Base-by-base conservation (phyloP, 1,140 invertebrate species). In the Physella acuta region DNA sequence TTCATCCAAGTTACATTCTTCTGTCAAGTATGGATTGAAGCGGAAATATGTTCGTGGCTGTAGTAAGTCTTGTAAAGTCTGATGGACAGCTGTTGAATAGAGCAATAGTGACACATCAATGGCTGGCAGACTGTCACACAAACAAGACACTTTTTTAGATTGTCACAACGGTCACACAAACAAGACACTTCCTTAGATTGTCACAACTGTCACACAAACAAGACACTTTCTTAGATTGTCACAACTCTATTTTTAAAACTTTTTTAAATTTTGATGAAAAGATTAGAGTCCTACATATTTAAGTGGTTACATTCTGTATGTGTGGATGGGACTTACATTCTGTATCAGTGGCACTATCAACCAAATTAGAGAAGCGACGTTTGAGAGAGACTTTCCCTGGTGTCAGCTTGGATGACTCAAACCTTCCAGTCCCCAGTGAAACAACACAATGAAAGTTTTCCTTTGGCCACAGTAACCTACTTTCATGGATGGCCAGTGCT, bases 321-420 rank as follows among this genome's bases (percentile, higher is more conserved):
- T 61, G 34, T 44, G 16, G 67, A 36, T 26, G 14, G 24, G 24
- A 59, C 67, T 75, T 86, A 92, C 91, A 90, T 89, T 94, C 92
- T 28, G 92, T 94, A 81, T 94, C 93, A 39, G 94, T 95, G 4
- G 94, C 94, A 82, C 92, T 94, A 74, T 95, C 93, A 31, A 96
- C 84, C 59, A 95, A 91, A 83, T 91, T 93, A 63, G 89, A 87
- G 76, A 95, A 90, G 84, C 94, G 94, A 71, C 91, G 89, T 82
- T 90, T 91, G 88, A 93, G 70, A 4, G 75, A 69, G 24, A 76
- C 77, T 62, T 76, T 82, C 14, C 66, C 65, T 0, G 68, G 56
- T 31, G 59, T 60, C 37, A 65, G 66, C 24, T 68, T 52, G 20
- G 69, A 74, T 1, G 86, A 86, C 61, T 88, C 84, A 73, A 85